These are phyloP conservation scores for Drepana arcuata DNA, from an alignment of 1,140 invertebrate species.

Conservation along the genomic window DNA sequence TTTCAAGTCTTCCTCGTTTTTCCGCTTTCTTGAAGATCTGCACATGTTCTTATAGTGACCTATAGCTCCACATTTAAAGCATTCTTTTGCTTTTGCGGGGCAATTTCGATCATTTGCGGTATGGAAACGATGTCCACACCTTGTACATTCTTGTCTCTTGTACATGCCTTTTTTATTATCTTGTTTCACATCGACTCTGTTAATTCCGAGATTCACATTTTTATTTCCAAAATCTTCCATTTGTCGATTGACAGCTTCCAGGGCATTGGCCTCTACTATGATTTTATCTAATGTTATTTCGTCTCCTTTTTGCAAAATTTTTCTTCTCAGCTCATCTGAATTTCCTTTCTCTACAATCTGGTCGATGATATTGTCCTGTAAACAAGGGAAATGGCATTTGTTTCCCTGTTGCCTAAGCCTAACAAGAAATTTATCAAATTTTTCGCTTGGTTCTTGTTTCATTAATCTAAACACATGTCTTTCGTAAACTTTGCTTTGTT, in stretches of 20 bases:
- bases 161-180: slow-evolving; percentile 1
- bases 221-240: slow-evolving; percentile 13
- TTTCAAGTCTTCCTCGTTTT: slow-evolving; percentile 6
- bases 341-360: slow-evolving; percentile 18
- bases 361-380: slow-evolving; percentile 18
- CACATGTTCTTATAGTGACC: slow-evolving; percentile 13
- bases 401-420: slow-evolving; percentile 15
- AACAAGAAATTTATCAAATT: slow-evolving; percentile 19
- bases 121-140: slow-evolving; percentile 14
- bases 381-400: too few species aligned
- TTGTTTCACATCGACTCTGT: slow-evolving; percentile 8
- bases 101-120: slow-evolving; percentile 3
- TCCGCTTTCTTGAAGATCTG: slow-evolving; percentile 12
- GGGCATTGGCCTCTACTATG: slow-evolving; percentile 18
- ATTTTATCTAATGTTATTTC: slow-evolving; percentile 15
- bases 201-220: slow-evolving; percentile 9
- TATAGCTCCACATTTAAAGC: slow-evolving; percentile 9
- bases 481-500: slow-evolving; percentile 22
- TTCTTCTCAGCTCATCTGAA: slow-evolving; percentile 15
- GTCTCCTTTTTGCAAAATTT: slow-evolving; percentile 18
- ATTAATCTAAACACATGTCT: slow-evolving; percentile 15
- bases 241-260: slow-evolving; percentile 16
- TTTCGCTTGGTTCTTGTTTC: slow-evolving; percentile 16
- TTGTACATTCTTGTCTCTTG: slow-evolving; percentile 5
- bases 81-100: slow-evolving; percentile 10